Conservation (phyloP, 2,888 invertebrate genomes). For the Tetropium fuscum region DNA sequence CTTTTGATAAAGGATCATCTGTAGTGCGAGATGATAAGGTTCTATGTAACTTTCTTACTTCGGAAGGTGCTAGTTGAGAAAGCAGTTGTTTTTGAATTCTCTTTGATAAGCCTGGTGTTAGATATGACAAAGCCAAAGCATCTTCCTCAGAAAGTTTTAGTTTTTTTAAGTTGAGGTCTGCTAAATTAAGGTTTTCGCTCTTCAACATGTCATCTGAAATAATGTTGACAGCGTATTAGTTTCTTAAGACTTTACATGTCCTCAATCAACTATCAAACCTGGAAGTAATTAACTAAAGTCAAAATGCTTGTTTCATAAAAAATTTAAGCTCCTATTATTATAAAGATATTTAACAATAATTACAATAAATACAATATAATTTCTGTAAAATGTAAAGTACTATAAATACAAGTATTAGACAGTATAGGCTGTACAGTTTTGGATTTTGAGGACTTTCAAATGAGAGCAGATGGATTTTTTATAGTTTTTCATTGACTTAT, state of each 20-base stretch:
- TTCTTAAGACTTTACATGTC: not conserved
- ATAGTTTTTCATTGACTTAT: too few species aligned
- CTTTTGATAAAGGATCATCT: constrained; percentile 38
- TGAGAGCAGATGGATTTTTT: too few species aligned
- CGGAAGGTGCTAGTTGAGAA: constrained; percentile 77
- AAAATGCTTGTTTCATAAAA: not conserved
- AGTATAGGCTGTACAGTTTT: too few species aligned
- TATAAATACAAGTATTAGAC: too few species aligned
- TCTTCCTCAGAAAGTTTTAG: constrained; percentile 78
- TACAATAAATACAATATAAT: too few species aligned
- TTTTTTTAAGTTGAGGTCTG: constrained; percentile 74
- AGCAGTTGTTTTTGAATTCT: constrained; percentile 79
- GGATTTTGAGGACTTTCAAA: too few species aligned
- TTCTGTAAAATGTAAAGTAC: too few species aligned
- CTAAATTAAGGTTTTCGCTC: constrained; percentile 65
- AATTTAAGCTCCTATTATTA: too few species aligned
- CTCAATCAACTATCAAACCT: not conserved
- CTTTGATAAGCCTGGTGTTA: constrained; percentile 79
- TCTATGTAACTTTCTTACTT: constrained; percentile 75
- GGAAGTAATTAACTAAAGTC: constrained; percentile 6
- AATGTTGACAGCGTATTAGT: constrained; percentile 21
- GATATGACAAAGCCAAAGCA: constrained; percentile 75
- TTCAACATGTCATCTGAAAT: constrained; percentile 59
- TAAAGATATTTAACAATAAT: too few species aligned
- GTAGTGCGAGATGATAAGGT: constrained; percentile 70